phyloP scores from a whole-genome alignment of 2,797 vertebrate species.

The Sebastes cheni region DNA sequence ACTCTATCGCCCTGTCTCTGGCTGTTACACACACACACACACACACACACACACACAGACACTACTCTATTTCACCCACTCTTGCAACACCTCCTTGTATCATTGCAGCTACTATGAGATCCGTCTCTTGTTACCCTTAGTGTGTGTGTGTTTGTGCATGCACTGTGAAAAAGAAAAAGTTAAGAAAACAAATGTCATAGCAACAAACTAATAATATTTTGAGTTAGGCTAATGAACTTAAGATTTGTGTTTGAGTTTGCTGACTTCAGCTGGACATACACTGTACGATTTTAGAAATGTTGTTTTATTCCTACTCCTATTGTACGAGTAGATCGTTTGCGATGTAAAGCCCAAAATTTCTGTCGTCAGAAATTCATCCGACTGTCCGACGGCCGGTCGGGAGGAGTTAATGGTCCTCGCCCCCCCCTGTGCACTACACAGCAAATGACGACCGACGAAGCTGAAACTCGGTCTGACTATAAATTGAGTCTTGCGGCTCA shows the following conservation, averaged over 20 bases:
- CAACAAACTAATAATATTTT: not conserved
- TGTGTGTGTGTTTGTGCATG: not conserved
- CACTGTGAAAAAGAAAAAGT: not conserved
- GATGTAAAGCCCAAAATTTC: too few relatives aligned
- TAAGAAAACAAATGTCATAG: not conserved
- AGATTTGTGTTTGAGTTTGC: not conserved
- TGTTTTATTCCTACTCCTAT: too few relatives aligned
- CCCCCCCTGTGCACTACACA: too few relatives aligned
- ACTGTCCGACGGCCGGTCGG: too few relatives aligned
- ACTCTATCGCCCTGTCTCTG: constrained; percentile 3
- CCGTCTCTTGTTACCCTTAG: not conserved
- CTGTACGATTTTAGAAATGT: too few relatives aligned
- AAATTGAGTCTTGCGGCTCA: too few relatives aligned
- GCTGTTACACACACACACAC: not conserved
- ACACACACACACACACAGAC: not conserved
- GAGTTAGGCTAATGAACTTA: not conserved
- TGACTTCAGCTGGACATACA: too few relatives aligned
- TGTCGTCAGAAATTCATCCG: too few relatives aligned
- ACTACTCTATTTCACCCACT: constrained; percentile 19
- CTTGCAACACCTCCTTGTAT: constrained; percentile 10
- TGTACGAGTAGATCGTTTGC: too few relatives aligned
- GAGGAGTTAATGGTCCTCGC: too few relatives aligned
- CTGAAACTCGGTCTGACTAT: too few relatives aligned
- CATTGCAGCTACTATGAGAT: not conserved
- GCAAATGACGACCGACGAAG: too few relatives aligned